Evolutionary conservation across 2,113 vertebrate species (phyloP).

Genomic region (Barnardius zonarius): DNA sequence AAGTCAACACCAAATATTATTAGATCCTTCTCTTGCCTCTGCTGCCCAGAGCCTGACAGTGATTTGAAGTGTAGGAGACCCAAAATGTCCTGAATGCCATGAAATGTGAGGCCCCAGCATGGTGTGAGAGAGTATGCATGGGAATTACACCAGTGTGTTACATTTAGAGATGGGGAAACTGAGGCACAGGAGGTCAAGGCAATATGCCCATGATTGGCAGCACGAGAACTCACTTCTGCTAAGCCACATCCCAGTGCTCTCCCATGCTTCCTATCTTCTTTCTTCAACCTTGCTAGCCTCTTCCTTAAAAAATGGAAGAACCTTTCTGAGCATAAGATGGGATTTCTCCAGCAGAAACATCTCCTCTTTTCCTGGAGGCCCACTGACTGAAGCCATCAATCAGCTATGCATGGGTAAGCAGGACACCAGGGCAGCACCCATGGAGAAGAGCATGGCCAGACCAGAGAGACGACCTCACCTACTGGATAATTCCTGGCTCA

Average conservation of each 20-base stretch:
- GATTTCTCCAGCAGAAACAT: neutral
- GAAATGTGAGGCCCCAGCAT: accelerated
- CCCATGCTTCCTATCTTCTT: accelerated
- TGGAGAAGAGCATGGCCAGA: neutral
- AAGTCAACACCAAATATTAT: neutral
- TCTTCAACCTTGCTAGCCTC: neutral
- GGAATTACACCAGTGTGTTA: neutral
- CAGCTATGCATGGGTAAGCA: neutral
- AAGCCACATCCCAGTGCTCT: neutral
- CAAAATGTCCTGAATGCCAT: neutral
- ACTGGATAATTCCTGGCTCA: neutral
- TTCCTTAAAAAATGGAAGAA: neutral
- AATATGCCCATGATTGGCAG: neutral
- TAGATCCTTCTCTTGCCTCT: neutral
- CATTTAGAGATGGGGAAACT: neutral
- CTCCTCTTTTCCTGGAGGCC: neutral
- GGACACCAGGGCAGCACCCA: neutral
- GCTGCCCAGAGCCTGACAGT: neutral
- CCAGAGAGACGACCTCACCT: neutral
- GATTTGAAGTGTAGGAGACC: neutral
- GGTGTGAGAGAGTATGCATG: accelerated
- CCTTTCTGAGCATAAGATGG: neutral
- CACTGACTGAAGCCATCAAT: neutral
- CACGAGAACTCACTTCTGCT: neutral
- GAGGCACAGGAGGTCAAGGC: neutral